A percentile compares a stretch with the other conserved stretches of the same genome.
These are phyloP conservation scores for Smutsia gigantea DNA, from an alignment of 2,797 vertebrate species.

Conservation along the genomic window DNA sequence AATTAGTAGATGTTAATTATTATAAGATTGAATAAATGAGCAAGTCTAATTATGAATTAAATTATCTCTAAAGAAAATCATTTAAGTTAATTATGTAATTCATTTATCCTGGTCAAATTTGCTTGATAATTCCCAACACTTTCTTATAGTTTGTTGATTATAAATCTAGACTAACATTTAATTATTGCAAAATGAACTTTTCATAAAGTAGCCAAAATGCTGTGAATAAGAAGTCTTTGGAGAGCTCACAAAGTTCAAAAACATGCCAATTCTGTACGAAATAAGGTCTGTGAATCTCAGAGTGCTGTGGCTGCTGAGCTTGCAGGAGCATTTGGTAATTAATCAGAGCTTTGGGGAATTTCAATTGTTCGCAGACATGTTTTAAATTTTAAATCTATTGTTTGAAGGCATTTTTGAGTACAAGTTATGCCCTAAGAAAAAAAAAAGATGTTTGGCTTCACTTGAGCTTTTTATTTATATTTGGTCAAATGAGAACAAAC, in stretches of 20 bases:
- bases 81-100: constrained; percentile 20
- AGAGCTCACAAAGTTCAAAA: constrained; percentile 75
- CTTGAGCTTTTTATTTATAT: constrained; percentile 53
- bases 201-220: constrained; percentile 30
- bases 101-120: constrained; percentile 7
- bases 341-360: constrained; percentile 75
- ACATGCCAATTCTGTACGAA: constrained; percentile 50
- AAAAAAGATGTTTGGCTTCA: constrained; percentile 27
- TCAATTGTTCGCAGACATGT: constrained; percentile 55
- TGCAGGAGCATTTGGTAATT: constrained; percentile 72
- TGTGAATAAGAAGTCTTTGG: constrained; percentile 47
- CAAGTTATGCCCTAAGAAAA: not conserved
- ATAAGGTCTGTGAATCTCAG: not conserved
- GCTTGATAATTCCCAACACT: not conserved
- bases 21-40: not conserved
- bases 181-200: constrained; percentile 70
- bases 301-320: constrained; percentile 60
- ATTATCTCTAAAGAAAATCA: not conserved
- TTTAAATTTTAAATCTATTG: constrained; percentile 69
- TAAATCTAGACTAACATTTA: constrained; percentile 5
- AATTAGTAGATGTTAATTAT: not conserved
- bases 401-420: constrained; percentile 49
- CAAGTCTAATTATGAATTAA: not conserved
- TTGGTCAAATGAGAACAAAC: constrained; percentile 56
- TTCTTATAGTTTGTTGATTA: not conserved